Conservation (phyloP, 2,113 vertebrate species). For the Archocentrus centrarchus region DNA sequence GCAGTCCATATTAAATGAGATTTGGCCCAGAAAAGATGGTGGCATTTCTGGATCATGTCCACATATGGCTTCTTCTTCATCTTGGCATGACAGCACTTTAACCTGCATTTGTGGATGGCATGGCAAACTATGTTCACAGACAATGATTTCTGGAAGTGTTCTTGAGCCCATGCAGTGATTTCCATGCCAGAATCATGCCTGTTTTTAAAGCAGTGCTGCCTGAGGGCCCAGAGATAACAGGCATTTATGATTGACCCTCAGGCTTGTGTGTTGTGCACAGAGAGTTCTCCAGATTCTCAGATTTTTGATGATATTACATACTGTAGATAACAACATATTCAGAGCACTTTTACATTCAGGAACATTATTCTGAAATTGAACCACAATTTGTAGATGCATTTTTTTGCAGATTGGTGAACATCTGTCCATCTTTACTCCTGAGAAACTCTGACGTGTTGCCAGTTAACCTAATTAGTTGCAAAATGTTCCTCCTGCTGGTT, state of each 20-base stretch:
- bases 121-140: too few relatives aligned
- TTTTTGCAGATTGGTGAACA: background rate
- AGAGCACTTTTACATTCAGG: background rate
- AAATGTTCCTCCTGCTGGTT: background rate
- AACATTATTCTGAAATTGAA: background rate
- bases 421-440: background rate
- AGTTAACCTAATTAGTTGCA: background rate
- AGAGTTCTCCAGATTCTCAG: background rate
- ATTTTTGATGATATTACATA: background rate
- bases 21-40: background rate
- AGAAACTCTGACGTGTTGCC: background rate
- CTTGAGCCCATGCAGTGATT: background rate
- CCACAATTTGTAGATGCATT: background rate
- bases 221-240: background rate
- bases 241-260: fast-evolving
- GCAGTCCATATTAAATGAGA: background rate
- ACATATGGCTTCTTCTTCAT: background rate
- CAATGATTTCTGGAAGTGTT: too few relatives aligned
- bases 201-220: background rate
- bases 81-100: background rate
- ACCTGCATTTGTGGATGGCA: too few relatives aligned
- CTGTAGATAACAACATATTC: background rate
- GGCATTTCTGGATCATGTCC: background rate
- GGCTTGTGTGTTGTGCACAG: background rate
- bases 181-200: background rate